Evolutionary conservation across 2,888 invertebrate species (phyloP), one percentile per base, ranked within the genome.

Genomic region (Plebejus argus): DNA sequence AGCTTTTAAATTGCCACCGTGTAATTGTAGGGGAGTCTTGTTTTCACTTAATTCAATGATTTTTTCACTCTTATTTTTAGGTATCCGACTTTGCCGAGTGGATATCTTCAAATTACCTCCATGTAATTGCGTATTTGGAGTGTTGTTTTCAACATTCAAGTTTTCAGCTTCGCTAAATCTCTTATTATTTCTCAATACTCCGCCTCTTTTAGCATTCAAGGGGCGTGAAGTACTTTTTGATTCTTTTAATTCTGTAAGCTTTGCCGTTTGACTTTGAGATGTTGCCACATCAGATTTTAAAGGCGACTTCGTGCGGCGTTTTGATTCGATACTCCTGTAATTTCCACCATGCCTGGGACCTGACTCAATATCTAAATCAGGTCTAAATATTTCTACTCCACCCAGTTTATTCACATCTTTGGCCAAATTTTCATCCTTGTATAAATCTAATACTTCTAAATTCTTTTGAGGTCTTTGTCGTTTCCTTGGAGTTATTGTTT

Each of bases 281-380:
- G 90, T 82, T 81, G 86, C 88, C 18, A 89, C 85, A 53, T 92
- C 89, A 35, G 77, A 79, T 80, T 83, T 85, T 61, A 18, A 8
- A 23, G 49, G 74, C 53, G 20, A 4, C 23, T 74, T 74, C 5
- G 74, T 49, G 12, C 5, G 15, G 18, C 15, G 28, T 10, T 74
- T 74, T 18, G 23, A 15, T 12, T 82, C 84, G 28, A 88, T 86
- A 79, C 84, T 87, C 85, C 88, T 88, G 78, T 94, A 94, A 81
- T 94, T 94, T 39, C 94, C 94, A 70, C 94, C 94, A 82, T 94
- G 94, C 81, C 85, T 89, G 8, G 92, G 93, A 5, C 91, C 90
- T 35, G 85, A 85, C 35, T 84, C 85, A 4, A 91, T 79, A 80
- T 92, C 87, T 76, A 92, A 82, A 77, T 88, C 86, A 79, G 90